Base-by-base conservation (phyloP, 2,888 invertebrate species). In the Cerceris rybyensis region DNA sequence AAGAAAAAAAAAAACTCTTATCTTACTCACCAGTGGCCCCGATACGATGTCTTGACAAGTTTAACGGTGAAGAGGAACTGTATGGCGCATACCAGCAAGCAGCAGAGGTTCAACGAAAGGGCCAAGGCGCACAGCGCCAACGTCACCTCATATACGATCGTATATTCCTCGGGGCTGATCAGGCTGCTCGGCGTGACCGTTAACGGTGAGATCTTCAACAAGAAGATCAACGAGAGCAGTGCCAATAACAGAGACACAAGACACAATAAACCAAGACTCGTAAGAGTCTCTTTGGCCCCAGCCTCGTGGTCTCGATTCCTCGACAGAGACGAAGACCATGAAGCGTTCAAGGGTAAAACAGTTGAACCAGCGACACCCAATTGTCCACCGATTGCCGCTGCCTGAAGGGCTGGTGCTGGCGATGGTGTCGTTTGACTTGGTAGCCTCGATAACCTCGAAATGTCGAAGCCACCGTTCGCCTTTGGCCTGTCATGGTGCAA, bases 41-140 rank as follows among this genome's bases (percentile, higher is more conserved):
- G 91, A 89, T 96, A 96, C 73, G 96, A 96, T 67, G 97, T 96
- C 91, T 97, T 96, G 90, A 97, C 96, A 92, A 98, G 94, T 93
- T 98, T 98, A 85, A 98, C 97, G 61, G 98, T 97, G 92, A 98
- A 98, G 91, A 98, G 95, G 93, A 98, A 98, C 94, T 98, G 98
- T 91, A 98, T 97, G 88, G 98, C 96, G 94, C 98, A 98, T 89
- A 98, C 97, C 87, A 98, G 95, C 78, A 98, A 94, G 92, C 98
- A 98, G 94, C 97, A 98, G 80, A 98, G 94, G 93, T 98, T 97
- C 85, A 98, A 93, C 43, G 97, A 97, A 67, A 98, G 94, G 80
- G 98, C 97, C 90, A 98, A 94, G 75, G 98, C 97, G 91, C 97
- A 97, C 90, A 98, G 94, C 43, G 98, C 98, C 91, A 98, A 94